Percentiles rank a stretch among this genome's conserved stretches.
Conservation (phyloP, 2,113 vertebrate genomes). For the Brienomyrus longianalis region DNA sequence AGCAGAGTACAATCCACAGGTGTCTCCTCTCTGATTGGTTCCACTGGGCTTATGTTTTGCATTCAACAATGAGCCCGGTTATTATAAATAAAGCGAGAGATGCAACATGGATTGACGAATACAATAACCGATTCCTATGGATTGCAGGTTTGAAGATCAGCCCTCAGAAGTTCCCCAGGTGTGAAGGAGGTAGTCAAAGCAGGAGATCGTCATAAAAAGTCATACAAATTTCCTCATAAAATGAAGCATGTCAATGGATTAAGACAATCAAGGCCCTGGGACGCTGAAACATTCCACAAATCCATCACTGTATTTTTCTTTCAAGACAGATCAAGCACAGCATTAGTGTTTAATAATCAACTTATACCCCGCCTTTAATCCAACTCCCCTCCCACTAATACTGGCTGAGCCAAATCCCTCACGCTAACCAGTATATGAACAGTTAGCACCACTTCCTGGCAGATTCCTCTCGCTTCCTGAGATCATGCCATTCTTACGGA, state of each 20-base stretch:
- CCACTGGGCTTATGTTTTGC: neutral
- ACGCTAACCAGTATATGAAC: slow-evolving; percentile 34
- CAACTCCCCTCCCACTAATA: slow-evolving; percentile 22
- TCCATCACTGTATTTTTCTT: slow-evolving; percentile 42
- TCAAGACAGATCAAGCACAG: slow-evolving; percentile 52
- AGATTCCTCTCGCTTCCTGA: slow-evolving; percentile 49
- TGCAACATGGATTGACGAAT: neutral
- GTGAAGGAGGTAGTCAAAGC: slow-evolving; percentile 40
- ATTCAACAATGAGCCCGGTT: neutral
- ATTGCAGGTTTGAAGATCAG: slow-evolving; percentile 20
- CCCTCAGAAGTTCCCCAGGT: neutral
- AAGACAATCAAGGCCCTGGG: slow-evolving; percentile 57
- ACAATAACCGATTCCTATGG: neutral
- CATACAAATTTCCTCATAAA: slow-evolving; percentile 60
- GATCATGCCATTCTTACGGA: slow-evolving; percentile 61
- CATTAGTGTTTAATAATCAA: slow-evolving; percentile 63
- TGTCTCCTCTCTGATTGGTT: neutral
- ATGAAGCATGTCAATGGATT: slow-evolving; percentile 64
- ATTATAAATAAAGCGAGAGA: neutral
- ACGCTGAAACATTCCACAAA: slow-evolving; percentile 58
- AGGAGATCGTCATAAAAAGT: slow-evolving; percentile 46
- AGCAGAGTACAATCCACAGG: neutral
- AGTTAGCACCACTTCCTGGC: slow-evolving; percentile 30
- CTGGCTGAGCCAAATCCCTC: slow-evolving; percentile 40
- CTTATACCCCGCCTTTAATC: slow-evolving; percentile 46